phyloP scores from a whole-genome alignment of 2,797 vertebrate genomes.

The Arctocebus calabarensis region DNA sequence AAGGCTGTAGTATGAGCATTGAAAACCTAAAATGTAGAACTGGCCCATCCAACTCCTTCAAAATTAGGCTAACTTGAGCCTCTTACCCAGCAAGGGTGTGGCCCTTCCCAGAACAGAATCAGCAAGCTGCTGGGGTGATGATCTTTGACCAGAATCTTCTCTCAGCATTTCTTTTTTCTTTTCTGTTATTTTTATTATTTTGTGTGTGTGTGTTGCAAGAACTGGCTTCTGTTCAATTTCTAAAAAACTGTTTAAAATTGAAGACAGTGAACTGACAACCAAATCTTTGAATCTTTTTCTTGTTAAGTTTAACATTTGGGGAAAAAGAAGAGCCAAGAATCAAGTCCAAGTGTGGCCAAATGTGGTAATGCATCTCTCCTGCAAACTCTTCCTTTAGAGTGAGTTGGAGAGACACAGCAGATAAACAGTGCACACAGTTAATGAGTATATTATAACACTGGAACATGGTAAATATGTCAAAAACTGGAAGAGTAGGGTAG shows the following conservation, averaged over 20 bases:
- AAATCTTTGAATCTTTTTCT: conserved; percentile 63
- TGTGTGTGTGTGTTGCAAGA: conserved; percentile 70
- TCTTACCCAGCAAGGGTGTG: neutral
- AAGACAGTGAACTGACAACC: conserved; percentile 40
- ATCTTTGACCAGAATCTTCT: conserved; percentile 54
- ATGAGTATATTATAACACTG: neutral
- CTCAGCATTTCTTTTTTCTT: neutral
- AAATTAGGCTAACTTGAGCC: neutral
- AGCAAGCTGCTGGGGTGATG: conserved; percentile 40
- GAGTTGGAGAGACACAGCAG: neutral
- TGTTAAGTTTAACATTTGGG: conserved; percentile 72
- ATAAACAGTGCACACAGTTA: neutral
- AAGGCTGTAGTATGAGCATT: neutral
- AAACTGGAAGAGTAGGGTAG: neutral
- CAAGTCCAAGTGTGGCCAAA: neutral
- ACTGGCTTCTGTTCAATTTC: conserved; percentile 65
- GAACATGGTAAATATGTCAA: neutral
- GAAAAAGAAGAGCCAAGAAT: conserved; percentile 54
- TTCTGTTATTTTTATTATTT: neutral
- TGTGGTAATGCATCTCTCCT: neutral
- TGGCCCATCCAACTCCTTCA: neutral
- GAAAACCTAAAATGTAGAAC: neutral
- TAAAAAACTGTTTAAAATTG: conserved; percentile 55
- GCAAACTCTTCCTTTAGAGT: neutral
- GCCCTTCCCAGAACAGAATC: conserved; percentile 62